Percentiles rank a stretch among this genome's conserved stretches.
phyloP scores from a whole-genome alignment of 2,888 invertebrate genomes.

The Cetonia aurata region DNA sequence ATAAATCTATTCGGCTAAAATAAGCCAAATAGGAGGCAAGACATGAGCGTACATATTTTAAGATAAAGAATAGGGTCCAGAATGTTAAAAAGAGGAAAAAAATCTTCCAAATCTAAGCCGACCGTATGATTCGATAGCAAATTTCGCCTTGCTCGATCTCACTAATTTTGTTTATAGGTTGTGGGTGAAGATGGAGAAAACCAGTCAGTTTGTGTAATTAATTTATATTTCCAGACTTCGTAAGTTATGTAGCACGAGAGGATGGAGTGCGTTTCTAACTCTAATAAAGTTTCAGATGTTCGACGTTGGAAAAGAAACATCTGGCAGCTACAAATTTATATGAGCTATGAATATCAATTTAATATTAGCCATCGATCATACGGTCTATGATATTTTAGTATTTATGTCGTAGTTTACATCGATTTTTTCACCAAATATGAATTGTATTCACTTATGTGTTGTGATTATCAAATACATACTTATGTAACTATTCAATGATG shows the following conservation, averaged over 20 bases:
- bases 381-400: neutral
- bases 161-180: slow-evolving; percentile 15
- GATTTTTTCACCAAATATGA: neutral
- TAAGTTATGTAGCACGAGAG: neutral
- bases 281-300: slow-evolving; percentile 8
- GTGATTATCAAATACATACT: too few relatives aligned
- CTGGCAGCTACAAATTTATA: slow-evolving; percentile 8
- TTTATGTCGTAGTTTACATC: neutral
- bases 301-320: slow-evolving; percentile 9
- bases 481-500: too few relatives aligned
- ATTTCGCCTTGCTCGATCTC: neutral
- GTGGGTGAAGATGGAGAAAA: neutral
- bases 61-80: slow-evolving; percentile 32
- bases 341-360: neutral
- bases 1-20: slow-evolving; percentile 36
- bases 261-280: neutral
- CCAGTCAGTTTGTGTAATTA: slow-evolving; percentile 2
- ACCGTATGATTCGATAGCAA: neutral
- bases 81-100: slow-evolving; percentile 17
- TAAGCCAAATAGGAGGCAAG: slow-evolving; percentile 38
- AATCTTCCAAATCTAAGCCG: neutral
- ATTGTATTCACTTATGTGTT: too few relatives aligned
- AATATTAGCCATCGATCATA: neutral
- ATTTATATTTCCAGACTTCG: slow-evolving; percentile 5
- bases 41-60: slow-evolving; percentile 43